These are phyloP conservation scores for Aurelia sp. DNA, from an alignment of 30 jellyfish, hydroid and myxozoan genomes.

Conservation along the genomic window DNA sequence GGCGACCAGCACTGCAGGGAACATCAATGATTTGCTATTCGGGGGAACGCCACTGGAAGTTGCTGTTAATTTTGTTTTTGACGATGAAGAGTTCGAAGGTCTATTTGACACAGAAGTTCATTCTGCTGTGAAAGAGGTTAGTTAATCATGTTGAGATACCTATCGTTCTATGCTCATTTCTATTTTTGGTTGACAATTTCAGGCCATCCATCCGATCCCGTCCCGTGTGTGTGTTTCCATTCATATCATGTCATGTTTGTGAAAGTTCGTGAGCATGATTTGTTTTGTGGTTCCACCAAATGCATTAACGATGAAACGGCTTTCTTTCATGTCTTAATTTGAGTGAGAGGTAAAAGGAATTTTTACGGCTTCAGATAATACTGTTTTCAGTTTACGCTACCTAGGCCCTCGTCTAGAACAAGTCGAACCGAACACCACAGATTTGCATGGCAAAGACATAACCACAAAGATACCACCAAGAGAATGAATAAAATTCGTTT, in stretches of 20 bases:
- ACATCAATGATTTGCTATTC: constrained; percentile 1
- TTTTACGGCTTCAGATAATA: no score
- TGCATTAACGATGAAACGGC: no score
- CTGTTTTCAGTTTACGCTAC: no score
- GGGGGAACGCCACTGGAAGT: constrained; percentile 19
- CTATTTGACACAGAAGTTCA: constrained; percentile 33
- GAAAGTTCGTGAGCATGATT: no score
- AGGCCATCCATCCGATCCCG: neutral
- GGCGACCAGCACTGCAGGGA: constrained; percentile 13
- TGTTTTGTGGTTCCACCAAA: no score
- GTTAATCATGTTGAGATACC: constrained; percentile 3
- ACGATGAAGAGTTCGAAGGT: constrained; percentile 30
- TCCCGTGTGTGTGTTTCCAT: no score
- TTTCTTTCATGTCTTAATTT: no score
- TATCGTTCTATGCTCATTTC: neutral
- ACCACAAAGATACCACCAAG: no score
- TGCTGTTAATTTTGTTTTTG: neutral
- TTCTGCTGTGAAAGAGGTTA: constrained; percentile 29
- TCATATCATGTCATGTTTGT: neutral
- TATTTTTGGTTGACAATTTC: neutral
- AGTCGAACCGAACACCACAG: no score
- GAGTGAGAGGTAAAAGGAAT: no score
- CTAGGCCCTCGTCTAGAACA: no score
- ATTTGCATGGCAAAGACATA: no score
- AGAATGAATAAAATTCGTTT: neutral